phyloP scores from a whole-genome alignment of 2,888 invertebrate genomes.

The Dicyrtoma fusca region DNA sequence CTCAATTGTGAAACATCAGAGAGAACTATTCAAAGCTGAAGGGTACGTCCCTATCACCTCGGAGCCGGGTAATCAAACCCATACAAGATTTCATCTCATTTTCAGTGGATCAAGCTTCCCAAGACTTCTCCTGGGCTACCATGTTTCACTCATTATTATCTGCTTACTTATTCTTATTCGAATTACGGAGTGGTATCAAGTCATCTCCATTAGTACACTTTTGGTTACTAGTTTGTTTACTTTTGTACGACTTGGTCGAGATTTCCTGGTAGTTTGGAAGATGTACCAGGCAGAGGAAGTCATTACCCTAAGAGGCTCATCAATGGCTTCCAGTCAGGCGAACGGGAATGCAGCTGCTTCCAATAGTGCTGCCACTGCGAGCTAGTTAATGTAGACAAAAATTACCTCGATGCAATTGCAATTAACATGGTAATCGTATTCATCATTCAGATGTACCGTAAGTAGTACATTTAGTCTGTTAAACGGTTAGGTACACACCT shows the following conservation, averaged over 20 bases:
- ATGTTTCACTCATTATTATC: constrained; percentile 65
- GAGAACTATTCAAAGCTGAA: constrained; percentile 74
- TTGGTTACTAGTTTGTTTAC: constrained; percentile 90
- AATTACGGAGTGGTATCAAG: constrained; percentile 88
- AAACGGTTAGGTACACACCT: too few species aligned
- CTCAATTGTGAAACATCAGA: constrained; percentile 72
- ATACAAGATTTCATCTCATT: constrained; percentile 77
- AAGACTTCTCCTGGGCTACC: constrained; percentile 71
- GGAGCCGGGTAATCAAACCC: constrained; percentile 79
- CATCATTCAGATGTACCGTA: too few species aligned
- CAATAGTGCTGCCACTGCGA: too few species aligned
- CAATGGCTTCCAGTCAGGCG: background rate
- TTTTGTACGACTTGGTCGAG: constrained; percentile 83
- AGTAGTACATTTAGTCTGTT: too few species aligned
- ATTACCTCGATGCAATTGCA: too few species aligned
- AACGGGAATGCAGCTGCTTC: background rate
- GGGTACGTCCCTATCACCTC: constrained; percentile 79
- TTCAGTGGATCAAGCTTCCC: constrained; percentile 85
- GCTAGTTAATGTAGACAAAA: too few species aligned
- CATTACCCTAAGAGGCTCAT: constrained; percentile 38
- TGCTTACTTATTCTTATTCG: constrained; percentile 79
- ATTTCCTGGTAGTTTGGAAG: constrained; percentile 82
- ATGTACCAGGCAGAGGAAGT: constrained; percentile 75
- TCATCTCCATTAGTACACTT: constrained; percentile 80
- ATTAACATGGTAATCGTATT: too few species aligned